phyloP scores from a whole-genome alignment of 1,140 invertebrate species.

The Lordiphosa collinella region DNA sequence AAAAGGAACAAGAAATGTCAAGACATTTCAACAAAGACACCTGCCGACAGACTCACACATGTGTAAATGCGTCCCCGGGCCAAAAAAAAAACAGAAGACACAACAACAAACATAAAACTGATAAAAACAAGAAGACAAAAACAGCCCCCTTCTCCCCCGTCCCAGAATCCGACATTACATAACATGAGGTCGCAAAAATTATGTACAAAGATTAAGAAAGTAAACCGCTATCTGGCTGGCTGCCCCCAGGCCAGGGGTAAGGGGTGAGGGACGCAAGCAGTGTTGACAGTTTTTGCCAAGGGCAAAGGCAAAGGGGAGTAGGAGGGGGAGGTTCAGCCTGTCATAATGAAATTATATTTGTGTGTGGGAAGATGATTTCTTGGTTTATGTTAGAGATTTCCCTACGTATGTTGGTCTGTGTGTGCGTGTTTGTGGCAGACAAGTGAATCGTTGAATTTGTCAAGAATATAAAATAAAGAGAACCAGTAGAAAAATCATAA shows the following conservation, averaged over 20 bases:
- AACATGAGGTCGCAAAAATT: constrained; percentile 65
- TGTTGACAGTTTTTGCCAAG: constrained; percentile 6
- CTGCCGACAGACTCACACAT: constrained; percentile 30
- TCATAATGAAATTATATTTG: constrained; percentile 12
- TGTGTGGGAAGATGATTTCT: constrained; percentile 7
- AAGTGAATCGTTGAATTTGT: constrained; percentile 5
- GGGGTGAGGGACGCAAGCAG: constrained; percentile 1
- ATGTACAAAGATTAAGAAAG: constrained; percentile 75
- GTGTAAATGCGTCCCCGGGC: constrained; percentile 30
- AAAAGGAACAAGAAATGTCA: constrained; percentile 24
- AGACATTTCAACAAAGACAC: constrained; percentile 29
- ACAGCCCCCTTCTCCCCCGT: not conserved
- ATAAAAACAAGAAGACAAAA: constrained; percentile 21
- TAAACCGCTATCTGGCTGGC: constrained; percentile 62
- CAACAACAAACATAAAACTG: constrained; percentile 30
- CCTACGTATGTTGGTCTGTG: not conserved
- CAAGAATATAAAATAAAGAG: constrained; percentile 1
- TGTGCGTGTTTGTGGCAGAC: not conserved
- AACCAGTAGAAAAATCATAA: not conserved
- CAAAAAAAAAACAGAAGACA: constrained; percentile 18
- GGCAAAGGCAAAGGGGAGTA: not conserved
- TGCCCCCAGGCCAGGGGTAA: constrained; percentile 24
- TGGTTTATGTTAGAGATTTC: not conserved
- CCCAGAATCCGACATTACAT: constrained; percentile 21
- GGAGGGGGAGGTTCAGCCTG: not conserved